Conservation (phyloP, 2,888 invertebrate genomes). For the Lampropteryx suffumata region DNA sequence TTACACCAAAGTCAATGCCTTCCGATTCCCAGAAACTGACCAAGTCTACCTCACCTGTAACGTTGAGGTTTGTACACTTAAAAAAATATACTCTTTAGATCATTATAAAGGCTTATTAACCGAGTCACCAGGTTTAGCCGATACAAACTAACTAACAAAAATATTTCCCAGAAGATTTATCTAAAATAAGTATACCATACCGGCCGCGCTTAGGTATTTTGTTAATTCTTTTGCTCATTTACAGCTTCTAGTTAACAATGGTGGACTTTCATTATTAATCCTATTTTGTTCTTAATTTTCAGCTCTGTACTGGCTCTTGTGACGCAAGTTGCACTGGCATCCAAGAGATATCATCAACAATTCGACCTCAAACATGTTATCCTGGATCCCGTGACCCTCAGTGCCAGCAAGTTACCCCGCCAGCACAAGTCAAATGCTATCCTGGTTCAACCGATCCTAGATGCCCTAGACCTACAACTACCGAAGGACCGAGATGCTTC, state of each 20-base stretch:
- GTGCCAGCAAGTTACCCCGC: conserved; percentile 54
- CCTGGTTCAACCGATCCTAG: conserved; percentile 43
- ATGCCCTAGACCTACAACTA: conserved; percentile 49
- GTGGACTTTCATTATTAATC: no score
- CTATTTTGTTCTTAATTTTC: conserved; percentile 37
- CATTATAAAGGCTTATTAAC: no score
- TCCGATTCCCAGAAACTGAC: conserved; percentile 88
- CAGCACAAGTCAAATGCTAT: conserved; percentile 41
- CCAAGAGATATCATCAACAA: conserved; percentile 60
- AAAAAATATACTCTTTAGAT: no score
- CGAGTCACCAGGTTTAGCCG: no score
- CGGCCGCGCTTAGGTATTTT: no score
- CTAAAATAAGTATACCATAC: no score
- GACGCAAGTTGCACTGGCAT: conserved; percentile 62
- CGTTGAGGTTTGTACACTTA: conserved; percentile 81
- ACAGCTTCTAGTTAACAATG: no score
- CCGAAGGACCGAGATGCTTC: conserved; percentile 40
- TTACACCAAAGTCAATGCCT: conserved; percentile 87
- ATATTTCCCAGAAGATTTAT: no score
- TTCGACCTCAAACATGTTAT: conserved; percentile 54
- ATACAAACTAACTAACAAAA: no score
- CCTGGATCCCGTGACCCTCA: conserved; percentile 59
- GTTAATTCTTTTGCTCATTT: no score
- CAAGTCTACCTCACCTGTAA: conserved; percentile 89
- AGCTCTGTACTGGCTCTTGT: conserved; percentile 71